Conservation (phyloP, 2,888 invertebrate species). For the Himalopsyche tibetana region DNA sequence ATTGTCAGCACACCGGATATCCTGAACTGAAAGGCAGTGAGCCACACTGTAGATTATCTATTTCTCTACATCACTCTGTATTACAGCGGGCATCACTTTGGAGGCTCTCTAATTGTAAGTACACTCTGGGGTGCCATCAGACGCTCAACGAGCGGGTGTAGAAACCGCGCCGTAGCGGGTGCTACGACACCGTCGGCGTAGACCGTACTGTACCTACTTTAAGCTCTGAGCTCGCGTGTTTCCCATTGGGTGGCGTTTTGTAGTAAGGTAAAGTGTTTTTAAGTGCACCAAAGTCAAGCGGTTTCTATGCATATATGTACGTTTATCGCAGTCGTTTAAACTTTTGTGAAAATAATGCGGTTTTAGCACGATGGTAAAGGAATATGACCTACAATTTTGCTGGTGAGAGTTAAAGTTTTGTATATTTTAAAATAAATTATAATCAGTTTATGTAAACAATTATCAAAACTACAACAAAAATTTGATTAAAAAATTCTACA, state of each 20-base stretch:
- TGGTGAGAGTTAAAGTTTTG: no score
- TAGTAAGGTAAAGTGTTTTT: slow-evolving; percentile 39
- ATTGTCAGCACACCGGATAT: slow-evolving; percentile 26
- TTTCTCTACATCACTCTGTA: slow-evolving; percentile 68
- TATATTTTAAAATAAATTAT: no score
- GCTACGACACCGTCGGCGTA: slow-evolving; percentile 37
- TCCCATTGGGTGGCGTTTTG: slow-evolving; percentile 29
- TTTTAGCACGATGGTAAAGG: not conserved
- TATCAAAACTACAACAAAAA: no score
- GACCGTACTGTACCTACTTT: not conserved
- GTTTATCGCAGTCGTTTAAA: slow-evolving; percentile 22
- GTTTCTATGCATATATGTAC: slow-evolving; percentile 33
- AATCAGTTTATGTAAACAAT: no score
- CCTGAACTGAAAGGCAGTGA: slow-evolving; percentile 66
- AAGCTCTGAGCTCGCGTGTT: slow-evolving; percentile 32
- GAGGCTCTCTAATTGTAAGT: slow-evolving; percentile 79
- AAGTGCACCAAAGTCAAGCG: slow-evolving; percentile 40
- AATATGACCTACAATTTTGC: not conserved
- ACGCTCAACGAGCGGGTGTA: slow-evolving; percentile 69
- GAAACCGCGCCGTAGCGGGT: not conserved
- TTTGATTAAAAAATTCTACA: no score
- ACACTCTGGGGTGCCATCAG: slow-evolving; percentile 77
- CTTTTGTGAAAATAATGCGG: slow-evolving; percentile 26
- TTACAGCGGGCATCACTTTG: slow-evolving; percentile 77
- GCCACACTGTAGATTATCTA: slow-evolving; percentile 51